Base-by-base conservation (phyloP, 1,140 invertebrate species). In the Sarcophaga peregrina region DNA sequence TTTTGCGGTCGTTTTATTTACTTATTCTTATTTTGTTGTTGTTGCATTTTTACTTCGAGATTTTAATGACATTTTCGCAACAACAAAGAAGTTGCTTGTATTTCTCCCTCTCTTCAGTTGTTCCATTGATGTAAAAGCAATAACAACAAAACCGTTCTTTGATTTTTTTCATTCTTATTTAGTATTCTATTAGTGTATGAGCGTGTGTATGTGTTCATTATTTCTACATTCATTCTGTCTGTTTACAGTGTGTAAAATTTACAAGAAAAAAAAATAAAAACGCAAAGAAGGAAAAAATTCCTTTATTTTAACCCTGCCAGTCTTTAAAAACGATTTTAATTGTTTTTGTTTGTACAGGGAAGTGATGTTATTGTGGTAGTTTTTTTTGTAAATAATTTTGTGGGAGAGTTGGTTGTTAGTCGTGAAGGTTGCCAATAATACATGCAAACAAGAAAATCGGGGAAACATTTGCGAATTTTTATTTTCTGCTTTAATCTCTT, bases 271-370 rank as follows among this genome's bases (percentile, higher is more conserved):
- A 37, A 37, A 37, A 37, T 2, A 37, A 1, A 37, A 37, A 2
- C 25, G 25, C 13, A 0, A 2, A 68, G 62, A 68, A 68, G n/a
- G 20, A 1, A 68, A 5, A 68, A 58, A 68, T 68, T 68, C 62
- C 62, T 68, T 68, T 68, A 68, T 68, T 68, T 58, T 68, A 68
- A 68, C 62, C 62, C 5, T 68, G 62, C n/a, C 62, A 68, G 20
- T 68, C 62, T 17, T 68, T 68, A 68, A 20, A 68, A 17, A n/a
- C 17, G 17, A 68, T 68, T 11, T 58, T 54, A 13, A 13, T 54
- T 54, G 5, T 11, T 58, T 58, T 37, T 68, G 17, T 20, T 68
- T 68, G 15, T 9, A 68, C 62, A 20, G 62, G n/a, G 62, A 68
- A 68, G 62, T 68, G 5, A 20, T 37, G 25, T 37, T 37, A 37